These are phyloP conservation scores for Drosophila siamana DNA, from an alignment of 2,888 invertebrate species.

Conservation along the genomic window DNA sequence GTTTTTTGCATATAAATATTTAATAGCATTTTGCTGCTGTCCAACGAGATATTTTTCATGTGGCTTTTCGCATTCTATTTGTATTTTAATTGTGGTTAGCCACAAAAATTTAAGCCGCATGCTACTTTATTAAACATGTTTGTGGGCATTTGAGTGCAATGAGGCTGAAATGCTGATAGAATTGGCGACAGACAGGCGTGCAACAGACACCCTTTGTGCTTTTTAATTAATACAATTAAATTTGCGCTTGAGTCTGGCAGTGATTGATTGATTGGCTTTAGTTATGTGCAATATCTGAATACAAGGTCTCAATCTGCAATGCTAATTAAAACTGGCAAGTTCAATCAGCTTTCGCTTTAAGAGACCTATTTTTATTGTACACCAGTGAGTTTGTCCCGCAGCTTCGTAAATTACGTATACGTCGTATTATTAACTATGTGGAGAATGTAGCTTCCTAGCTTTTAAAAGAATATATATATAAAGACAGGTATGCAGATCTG, in stretches of 20 bases:
- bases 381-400: no score
- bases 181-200: slow-evolving; percentile 23
- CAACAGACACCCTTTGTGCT: not conserved
- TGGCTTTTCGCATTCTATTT: slow-evolving; percentile 3
- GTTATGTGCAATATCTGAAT: slow-evolving; percentile 4
- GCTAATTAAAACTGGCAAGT: not conserved
- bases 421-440: no score
- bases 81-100: slow-evolving; percentile 1
- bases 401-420: no score
- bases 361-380: no score
- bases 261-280: slow-evolving; percentile 36
- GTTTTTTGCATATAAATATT: slow-evolving; percentile 51
- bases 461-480: no score
- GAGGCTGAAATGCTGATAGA: slow-evolving; percentile 56
- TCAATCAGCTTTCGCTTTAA: no score
- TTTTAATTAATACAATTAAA: slow-evolving; percentile 52
- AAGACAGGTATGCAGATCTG: no score
- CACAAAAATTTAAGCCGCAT: not conserved
- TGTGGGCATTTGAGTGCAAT: slow-evolving; percentile 23
- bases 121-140: no score
- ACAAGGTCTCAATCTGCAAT: slow-evolving; percentile 4
- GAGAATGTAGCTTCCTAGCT: no score
- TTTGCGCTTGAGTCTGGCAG: slow-evolving; percentile 4
- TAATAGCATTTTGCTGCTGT: slow-evolving; percentile 31
- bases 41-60: slow-evolving; percentile 14